phyloP scores from a whole-genome alignment of 2,888 invertebrate genomes.

The Eupithecia inturbata region DNA sequence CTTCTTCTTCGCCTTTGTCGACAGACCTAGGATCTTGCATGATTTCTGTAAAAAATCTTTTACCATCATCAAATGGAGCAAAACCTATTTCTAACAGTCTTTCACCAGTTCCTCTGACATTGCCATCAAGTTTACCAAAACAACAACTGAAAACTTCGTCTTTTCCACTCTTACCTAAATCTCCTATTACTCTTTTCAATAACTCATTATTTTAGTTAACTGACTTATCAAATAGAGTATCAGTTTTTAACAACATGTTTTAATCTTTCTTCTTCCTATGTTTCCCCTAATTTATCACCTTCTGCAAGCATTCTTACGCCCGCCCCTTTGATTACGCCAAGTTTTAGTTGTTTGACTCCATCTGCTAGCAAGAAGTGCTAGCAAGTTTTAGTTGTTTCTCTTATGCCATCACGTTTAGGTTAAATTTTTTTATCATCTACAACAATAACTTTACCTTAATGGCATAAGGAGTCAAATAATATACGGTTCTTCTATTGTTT shows the following conservation, averaged over 20 bases:
- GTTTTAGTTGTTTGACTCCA: not conserved
- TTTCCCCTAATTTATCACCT: not conserved
- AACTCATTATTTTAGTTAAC: not conserved
- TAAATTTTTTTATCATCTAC: not conserved
- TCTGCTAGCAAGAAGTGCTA: too few relatives aligned
- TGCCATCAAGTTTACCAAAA: constrained; percentile 3
- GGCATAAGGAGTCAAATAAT: not conserved
- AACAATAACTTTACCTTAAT: not conserved
- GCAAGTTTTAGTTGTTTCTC: not conserved
- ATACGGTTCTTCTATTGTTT: not conserved
- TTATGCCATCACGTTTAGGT: not conserved
- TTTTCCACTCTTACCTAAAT: not conserved
- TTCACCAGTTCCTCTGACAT: not conserved
- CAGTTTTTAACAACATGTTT: not conserved
- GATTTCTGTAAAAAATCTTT: constrained; percentile 5
- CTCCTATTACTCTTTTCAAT: not conserved
- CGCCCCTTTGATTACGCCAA: not conserved
- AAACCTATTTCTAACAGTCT: too few relatives aligned
- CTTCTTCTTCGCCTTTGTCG: not conserved
- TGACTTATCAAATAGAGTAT: not conserved
- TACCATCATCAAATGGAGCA: not conserved
- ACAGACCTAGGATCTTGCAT: not conserved
- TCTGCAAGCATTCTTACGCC: not conserved
- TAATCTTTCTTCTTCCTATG: not conserved
- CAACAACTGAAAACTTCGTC: not conserved